Percentiles rank a stretch among this genome's conserved stretches.
phyloP scores from a whole-genome alignment of 2,888 invertebrate genomes.

The Philonicus albiceps region DNA sequence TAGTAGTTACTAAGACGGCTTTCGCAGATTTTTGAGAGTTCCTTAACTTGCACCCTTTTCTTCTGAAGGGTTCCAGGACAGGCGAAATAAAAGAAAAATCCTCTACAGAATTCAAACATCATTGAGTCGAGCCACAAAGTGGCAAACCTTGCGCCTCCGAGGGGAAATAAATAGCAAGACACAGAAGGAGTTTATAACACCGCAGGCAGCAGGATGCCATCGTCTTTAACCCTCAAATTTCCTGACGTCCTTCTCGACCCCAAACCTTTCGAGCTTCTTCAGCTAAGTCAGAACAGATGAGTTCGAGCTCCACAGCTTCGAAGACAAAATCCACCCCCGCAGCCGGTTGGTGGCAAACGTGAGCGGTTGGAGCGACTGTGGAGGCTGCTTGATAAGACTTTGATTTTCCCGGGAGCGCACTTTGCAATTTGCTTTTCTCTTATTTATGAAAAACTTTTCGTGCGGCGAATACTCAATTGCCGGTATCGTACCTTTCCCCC shows the following conservation, averaged over 20 bases:
- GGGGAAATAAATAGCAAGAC: not conserved
- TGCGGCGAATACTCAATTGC: constrained; percentile 40
- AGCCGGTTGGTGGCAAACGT: too few species aligned
- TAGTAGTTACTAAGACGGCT: not conserved
- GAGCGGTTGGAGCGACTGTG: not conserved
- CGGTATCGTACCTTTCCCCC: not conserved
- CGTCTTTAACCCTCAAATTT: constrained; percentile 5
- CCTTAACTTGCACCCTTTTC: not conserved
- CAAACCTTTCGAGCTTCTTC: not conserved
- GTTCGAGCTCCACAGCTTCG: not conserved
- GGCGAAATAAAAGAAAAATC: not conserved
- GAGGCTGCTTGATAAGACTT: constrained; percentile 36
- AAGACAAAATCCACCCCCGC: not conserved
- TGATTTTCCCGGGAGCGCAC: constrained; percentile 43
- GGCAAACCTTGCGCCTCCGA: not conserved
- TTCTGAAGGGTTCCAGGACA: not conserved
- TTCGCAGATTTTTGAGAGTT: not conserved
- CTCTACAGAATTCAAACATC: constrained; percentile 30
- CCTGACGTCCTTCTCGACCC: constrained; percentile 27
- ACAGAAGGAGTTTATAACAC: not conserved
- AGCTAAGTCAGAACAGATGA: constrained; percentile 35
- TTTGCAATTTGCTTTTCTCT: constrained; percentile 42
- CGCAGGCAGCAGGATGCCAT: not conserved
- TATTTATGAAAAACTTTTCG: constrained; percentile 44
- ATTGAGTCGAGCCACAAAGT: constrained; percentile 36